Conservation (phyloP, 2,888 invertebrate genomes). For the Eristalis pertinax region DNA sequence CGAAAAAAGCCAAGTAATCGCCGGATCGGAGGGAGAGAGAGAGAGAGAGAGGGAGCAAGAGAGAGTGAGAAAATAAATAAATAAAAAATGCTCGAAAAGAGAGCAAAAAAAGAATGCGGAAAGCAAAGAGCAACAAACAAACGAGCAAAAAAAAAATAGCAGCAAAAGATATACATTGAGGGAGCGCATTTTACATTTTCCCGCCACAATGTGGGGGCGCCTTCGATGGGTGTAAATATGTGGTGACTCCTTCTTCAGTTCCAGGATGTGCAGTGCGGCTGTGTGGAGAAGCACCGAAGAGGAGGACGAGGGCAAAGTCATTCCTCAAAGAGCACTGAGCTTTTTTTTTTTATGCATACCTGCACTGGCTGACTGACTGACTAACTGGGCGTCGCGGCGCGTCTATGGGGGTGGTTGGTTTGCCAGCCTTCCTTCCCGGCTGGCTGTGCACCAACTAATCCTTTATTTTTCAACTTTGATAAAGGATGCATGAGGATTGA, state of each 20-base stretch:
- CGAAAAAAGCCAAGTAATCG: conserved; percentile 61
- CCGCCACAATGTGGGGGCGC: conserved; percentile 63
- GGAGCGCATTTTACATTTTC: conserved; percentile 65
- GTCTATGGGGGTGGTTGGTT: conserved; percentile 1
- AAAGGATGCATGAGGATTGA: conserved; percentile 61
- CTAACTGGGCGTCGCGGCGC: conserved; percentile 25
- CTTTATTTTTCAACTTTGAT: conserved; percentile 69
- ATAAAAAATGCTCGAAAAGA: conserved; percentile 32
- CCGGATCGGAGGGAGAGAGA: background rate
- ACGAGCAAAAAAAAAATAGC: background rate
- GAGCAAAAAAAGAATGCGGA: background rate
- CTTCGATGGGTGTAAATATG: conserved; percentile 63
- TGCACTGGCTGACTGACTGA: conserved; percentile 34
- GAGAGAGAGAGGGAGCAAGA: background rate
- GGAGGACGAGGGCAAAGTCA: conserved; percentile 56
- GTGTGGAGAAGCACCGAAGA: conserved; percentile 28
- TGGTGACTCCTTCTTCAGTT: conserved; percentile 25
- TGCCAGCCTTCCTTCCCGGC: conserved; percentile 5
- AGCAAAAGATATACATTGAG: conserved; percentile 9
- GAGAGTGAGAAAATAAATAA: conserved; percentile 43
- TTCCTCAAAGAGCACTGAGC: conserved; percentile 67
- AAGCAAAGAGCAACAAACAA: conserved; percentile 17
- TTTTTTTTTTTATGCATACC: conserved; percentile 67
- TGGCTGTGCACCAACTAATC: conserved; percentile 67
- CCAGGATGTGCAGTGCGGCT: conserved; percentile 13